These are phyloP conservation scores for Branchinecta lindahli DNA, from an alignment of 1,140 invertebrate species.

Conservation along the genomic window DNA sequence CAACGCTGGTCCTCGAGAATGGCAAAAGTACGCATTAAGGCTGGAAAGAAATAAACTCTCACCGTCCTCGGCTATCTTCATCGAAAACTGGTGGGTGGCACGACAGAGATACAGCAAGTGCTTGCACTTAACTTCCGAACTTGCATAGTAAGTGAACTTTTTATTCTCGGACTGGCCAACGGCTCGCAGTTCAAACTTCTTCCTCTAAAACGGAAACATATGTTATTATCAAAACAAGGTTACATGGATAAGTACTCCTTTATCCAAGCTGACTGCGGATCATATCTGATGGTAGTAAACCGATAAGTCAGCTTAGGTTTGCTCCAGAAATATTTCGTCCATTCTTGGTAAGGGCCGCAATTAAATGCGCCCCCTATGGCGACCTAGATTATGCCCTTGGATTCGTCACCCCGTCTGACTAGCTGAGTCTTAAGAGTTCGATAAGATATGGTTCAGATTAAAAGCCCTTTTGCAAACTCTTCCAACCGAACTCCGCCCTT, in stretches of 20 bases:
- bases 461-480: no score
- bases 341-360: conserved; percentile 5
- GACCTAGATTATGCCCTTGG: no score
- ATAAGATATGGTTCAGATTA: no score
- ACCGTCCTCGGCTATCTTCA: conserved; percentile 32
- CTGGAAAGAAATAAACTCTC: background rate
- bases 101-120: conserved; percentile 71
- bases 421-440: no score
- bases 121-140: conserved; percentile 79
- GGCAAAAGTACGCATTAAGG: no score
- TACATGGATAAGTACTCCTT: background rate
- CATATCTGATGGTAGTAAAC: background rate
- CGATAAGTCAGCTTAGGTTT: background rate
- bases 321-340: no score
- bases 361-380: background rate
- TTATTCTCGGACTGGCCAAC: conserved; percentile 42
- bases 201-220: conserved; percentile 43
- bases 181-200: conserved; percentile 87
- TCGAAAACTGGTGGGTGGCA: conserved; percentile 84
- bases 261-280: no score
- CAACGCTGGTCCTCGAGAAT: no score
- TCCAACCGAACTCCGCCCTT: no score
- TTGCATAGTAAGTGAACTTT: conserved; percentile 74
- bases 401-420: no score
- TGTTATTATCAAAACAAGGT: no score